Percentiles rank a stretch among this genome's conserved stretches.
Evolutionary conservation across 2,113 vertebrate species (phyloP).

Genomic region (Panurus biarmicus): DNA sequence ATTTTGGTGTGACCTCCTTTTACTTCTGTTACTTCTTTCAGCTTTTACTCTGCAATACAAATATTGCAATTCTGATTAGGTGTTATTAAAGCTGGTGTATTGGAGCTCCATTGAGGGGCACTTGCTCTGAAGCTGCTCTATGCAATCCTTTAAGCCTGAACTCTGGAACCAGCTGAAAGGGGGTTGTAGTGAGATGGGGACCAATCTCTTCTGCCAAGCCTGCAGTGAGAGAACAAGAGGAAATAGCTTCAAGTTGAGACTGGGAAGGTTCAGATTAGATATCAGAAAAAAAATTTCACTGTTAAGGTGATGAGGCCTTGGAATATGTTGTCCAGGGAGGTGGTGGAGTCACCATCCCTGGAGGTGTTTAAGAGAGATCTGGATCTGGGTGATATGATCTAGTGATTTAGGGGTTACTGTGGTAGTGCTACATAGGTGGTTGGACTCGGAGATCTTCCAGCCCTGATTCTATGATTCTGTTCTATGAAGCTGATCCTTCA

Average conservation of each 20-base stretch:
- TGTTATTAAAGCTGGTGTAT: not conserved
- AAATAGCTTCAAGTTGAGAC: not conserved
- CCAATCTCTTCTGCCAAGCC: not conserved
- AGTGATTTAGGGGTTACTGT: not conserved
- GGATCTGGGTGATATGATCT: not conserved
- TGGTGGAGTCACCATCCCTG: not conserved
- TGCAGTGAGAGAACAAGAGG: not conserved
- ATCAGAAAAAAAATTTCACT: not conserved
- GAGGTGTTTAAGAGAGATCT: not conserved
- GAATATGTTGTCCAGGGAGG: not conserved
- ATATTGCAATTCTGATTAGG: not conserved
- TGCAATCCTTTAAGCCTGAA: not conserved
- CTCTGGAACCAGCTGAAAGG: not conserved
- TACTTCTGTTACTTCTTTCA: not conserved
- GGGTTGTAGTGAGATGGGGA: not conserved
- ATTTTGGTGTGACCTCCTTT: not conserved
- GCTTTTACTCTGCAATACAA: not conserved
- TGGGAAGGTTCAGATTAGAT: not conserved
- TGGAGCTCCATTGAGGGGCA: not conserved
- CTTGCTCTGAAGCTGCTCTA: not conserved
- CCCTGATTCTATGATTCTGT: not conserved
- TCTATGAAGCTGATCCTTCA: not conserved
- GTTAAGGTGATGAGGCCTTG: not conserved
- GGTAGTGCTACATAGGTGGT: accelerated
- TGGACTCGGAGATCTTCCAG: not conserved